Evolutionary conservation across 2,888 invertebrate genomes (phyloP).

Genomic region (Dasysyrphus tricinctus): DNA sequence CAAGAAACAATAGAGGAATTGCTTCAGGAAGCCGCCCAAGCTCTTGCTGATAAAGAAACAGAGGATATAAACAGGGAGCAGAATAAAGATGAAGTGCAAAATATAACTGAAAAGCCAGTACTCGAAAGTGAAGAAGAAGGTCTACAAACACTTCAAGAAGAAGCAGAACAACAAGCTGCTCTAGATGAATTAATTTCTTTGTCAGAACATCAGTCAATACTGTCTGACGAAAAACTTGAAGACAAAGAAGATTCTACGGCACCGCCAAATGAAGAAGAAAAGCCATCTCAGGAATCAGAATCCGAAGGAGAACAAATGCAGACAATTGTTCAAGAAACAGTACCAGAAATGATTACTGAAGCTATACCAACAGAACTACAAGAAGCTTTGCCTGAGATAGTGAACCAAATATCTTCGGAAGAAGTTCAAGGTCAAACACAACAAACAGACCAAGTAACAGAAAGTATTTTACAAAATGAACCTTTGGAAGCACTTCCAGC

Average conservation of each 20-base stretch:
- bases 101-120: neutral
- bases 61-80: neutral
- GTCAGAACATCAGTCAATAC: neutral
- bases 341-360: conserved; percentile 45
- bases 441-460: conserved; percentile 57
- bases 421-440: conserved; percentile 51
- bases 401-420: conserved; percentile 71
- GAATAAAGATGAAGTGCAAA: conserved; percentile 5
- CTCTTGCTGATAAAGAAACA: neutral
- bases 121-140: conserved; percentile 11
- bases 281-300: neutral
- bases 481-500: conserved; percentile 11
- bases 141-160: conserved; percentile 11
- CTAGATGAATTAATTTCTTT: neutral
- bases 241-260: neutral
- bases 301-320: neutral
- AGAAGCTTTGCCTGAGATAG: conserved; percentile 36
- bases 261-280: neutral
- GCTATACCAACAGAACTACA: conserved; percentile 47
- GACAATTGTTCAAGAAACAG: neutral
- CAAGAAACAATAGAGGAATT: conserved; percentile 25
- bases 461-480: conserved; percentile 70
- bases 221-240: conserved; percentile 19
- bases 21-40: conserved; percentile 25
- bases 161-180: neutral